Base-by-base conservation (phyloP, 2,888 invertebrate species). In the Mechanitis messenoides region DNA sequence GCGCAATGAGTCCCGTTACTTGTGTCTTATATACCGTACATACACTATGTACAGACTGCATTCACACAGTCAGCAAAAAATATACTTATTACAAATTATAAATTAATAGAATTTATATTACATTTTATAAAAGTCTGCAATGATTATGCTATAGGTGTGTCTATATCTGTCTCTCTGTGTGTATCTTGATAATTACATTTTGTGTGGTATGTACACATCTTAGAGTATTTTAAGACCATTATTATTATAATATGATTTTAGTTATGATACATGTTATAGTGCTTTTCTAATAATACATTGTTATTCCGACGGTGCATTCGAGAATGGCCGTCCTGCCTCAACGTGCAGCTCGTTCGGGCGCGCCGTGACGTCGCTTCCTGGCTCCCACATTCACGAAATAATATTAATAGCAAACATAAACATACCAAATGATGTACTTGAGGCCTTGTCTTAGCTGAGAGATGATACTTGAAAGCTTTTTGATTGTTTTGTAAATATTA, bases 251-350 rank as follows among this genome's bases (percentile, higher is more conserved):
- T 20, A 20, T 20, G 20, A 20, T 20, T 20, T 20, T 20, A 20
- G 20, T 20, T 20, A 20, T 20, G 20, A 20, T 20, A 35, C 35
- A 35, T 35, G 6, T 35, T 35, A 35, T 35, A 35, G 4, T 35
- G 3, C 6, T 35, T 5, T 35, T 42, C 6, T 9, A 3, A 53
- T 20, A 45, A 12, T 28, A 47, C 45, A 53, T 62, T 68, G 58
- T 53, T 61, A 59, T 85, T 80, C 78, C 74, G 76, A 72, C 84
- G 68, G 71, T 87, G 77, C 76, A 46, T 57, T 61, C 66, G 58
- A 74, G 77, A 33, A 55, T 71, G 75, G 73, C 72, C 71, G 86
- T 84, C 90, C 89, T 89, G 87, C 89, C 89, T 89, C 89, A 89
- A 90, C 88, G 82, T 72, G 78, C 78, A 67, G 79, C 77, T 76